phyloP scores from a whole-genome alignment of 2,797 vertebrate species.

The Sardinella longiceps region DNA sequence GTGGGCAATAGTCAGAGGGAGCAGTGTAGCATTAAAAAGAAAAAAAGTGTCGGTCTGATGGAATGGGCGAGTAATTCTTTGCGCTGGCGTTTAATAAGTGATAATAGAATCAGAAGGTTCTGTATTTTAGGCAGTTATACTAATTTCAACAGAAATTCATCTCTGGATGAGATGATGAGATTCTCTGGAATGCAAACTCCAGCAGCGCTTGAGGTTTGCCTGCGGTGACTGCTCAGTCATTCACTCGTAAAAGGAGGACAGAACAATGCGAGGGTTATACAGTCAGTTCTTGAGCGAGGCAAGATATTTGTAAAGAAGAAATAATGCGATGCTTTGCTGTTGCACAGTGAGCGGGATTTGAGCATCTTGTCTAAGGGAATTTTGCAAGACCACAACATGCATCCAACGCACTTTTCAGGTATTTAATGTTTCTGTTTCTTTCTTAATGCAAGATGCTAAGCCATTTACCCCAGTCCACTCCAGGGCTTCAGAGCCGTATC shows the following conservation, averaged over 20 bases:
- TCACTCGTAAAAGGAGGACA: slow-evolving; percentile 54
- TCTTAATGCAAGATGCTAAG: not conserved
- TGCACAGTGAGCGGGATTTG: slow-evolving; percentile 57
- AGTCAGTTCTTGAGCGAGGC: slow-evolving; percentile 47
- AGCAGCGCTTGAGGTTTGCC: slow-evolving; percentile 37
- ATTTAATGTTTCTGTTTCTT: slow-evolving; percentile 28
- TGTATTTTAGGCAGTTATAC: not conserved
- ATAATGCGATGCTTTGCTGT: slow-evolving; percentile 45
- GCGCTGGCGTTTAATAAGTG: not conserved
- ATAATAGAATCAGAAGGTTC: not conserved
- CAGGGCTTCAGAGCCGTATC: not conserved
- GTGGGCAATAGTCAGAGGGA: slow-evolving; percentile 48
- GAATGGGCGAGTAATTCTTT: slow-evolving; percentile 38
- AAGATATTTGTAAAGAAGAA: slow-evolving; percentile 48
- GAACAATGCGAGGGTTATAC: slow-evolving; percentile 52
- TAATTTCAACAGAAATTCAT: slow-evolving; percentile 43
- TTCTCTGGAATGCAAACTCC: slow-evolving; percentile 38
- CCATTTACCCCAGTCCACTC: not conserved
- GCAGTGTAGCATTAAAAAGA: slow-evolving; percentile 37
- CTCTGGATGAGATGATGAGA: slow-evolving; percentile 49
- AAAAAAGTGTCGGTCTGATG: slow-evolving; percentile 51
- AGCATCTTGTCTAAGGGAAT: slow-evolving; percentile 48
- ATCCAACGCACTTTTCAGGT: slow-evolving; percentile 50
- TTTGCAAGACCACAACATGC: slow-evolving; percentile 44
- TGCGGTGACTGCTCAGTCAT: slow-evolving; percentile 46